A percentile compares a stretch with the other conserved stretches of the same genome.
phyloP scores from a whole-genome alignment of 2,113 vertebrate species.

The Lasiurus cinereus region DNA sequence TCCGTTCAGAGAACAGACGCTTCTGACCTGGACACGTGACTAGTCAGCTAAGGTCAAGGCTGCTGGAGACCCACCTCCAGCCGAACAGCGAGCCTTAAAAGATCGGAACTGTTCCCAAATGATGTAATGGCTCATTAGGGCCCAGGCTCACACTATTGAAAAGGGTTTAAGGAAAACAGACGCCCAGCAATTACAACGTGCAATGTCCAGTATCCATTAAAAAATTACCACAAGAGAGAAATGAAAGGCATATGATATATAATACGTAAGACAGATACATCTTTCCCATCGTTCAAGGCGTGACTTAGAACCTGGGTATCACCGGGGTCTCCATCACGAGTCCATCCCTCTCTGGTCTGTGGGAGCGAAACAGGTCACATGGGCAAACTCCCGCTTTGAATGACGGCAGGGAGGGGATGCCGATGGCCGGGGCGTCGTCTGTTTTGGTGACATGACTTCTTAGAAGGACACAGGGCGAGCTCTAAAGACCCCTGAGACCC shows the following conservation, averaged over 20 bases:
- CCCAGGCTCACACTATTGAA: background rate
- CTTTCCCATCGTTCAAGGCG: background rate
- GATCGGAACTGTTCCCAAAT: background rate
- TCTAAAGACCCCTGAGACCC: conserved; percentile 20
- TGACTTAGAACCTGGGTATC: background rate
- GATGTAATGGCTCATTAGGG: background rate
- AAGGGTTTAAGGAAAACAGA: conserved; percentile 25
- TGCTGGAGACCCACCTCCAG: background rate
- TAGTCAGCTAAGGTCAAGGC: background rate
- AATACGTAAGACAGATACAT: background rate
- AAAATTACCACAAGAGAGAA: background rate
- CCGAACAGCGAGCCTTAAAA: background rate
- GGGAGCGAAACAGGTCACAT: conserved; percentile 1
- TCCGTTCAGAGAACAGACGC: background rate
- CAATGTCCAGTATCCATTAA: background rate
- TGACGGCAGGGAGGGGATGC: background rate
- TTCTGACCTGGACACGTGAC: background rate
- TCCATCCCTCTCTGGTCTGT: background rate
- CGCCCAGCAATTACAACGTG: background rate
- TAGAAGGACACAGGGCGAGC: conserved; percentile 41
- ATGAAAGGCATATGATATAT: background rate
- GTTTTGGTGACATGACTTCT: conserved; percentile 62
- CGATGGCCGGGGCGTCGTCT: background rate
- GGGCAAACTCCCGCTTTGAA: background rate
- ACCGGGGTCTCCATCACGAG: background rate